Conservation (phyloP, 1,140 invertebrate genomes). For the Lamellibrachia luymesi region DNA sequence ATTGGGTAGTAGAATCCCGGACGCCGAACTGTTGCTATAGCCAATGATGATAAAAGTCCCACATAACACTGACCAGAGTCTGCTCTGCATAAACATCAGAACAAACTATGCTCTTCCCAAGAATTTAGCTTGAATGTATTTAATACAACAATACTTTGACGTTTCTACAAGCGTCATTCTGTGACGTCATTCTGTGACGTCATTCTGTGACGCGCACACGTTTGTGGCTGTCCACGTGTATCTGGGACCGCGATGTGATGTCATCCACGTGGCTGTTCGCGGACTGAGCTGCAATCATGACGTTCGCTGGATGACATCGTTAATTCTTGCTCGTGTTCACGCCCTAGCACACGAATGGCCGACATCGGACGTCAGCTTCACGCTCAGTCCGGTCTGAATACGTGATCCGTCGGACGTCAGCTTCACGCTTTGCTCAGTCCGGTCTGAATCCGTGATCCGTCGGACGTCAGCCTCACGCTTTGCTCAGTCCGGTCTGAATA, state of each 20-base stretch:
- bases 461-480: no score
- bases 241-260: background rate
- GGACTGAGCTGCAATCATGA: background rate
- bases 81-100: background rate
- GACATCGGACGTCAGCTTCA: no score
- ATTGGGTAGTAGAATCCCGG: background rate
- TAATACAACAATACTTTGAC: background rate
- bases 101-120: background rate
- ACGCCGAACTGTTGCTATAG: background rate
- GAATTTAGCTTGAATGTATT: background rate
- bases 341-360: no score
- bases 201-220: background rate
- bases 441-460: no score
- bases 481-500: no score
- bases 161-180: background rate
- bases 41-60: background rate
- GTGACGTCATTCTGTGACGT: background rate
- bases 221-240: background rate
- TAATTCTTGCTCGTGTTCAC: background rate
- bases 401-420: no score
- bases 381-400: no score
- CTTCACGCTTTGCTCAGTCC: no score
- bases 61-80: background rate
- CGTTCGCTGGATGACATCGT: background rate
- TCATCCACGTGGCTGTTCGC: background rate